phyloP scores from a whole-genome alignment of 2,113 vertebrate species.

The Willisornis vidua region DNA sequence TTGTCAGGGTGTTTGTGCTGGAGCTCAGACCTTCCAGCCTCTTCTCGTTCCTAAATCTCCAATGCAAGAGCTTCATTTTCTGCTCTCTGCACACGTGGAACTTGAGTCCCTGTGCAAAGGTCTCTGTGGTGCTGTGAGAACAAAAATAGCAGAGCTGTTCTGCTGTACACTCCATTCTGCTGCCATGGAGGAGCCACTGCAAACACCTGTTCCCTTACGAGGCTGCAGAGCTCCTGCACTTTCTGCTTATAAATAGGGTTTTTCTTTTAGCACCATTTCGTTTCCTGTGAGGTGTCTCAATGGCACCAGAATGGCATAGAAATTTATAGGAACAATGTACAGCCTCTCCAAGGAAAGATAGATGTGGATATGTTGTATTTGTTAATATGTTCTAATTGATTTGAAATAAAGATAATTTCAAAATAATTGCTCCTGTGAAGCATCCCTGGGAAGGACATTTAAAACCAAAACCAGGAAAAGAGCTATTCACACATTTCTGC shows the following conservation, averaged over 20 bases:
- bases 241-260: not conserved
- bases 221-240: not conserved
- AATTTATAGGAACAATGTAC: not conserved
- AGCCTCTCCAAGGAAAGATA: not conserved
- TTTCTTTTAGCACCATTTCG: not conserved
- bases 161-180: not conserved
- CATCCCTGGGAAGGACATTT: not conserved
- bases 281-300: not conserved
- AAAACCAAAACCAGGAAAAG: not conserved
- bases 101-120: slow-evolving; percentile 13
- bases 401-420: not conserved
- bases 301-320: not conserved
- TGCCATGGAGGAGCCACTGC: not conserved
- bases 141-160: slow-evolving; percentile 3
- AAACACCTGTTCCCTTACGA: not conserved
- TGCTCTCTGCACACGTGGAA: not conserved
- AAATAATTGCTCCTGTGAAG: not conserved
- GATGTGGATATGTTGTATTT: not conserved
- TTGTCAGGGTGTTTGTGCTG: not conserved
- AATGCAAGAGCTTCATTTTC: not conserved
- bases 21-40: not conserved
- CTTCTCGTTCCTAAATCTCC: not conserved
- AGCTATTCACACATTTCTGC: not conserved
- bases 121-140: not conserved
- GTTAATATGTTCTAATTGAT: not conserved